Percentiles rank a stretch among this genome's conserved stretches.
Evolutionary conservation across 2,113 vertebrate species (phyloP).

Genomic region (Lynx canadensis): DNA sequence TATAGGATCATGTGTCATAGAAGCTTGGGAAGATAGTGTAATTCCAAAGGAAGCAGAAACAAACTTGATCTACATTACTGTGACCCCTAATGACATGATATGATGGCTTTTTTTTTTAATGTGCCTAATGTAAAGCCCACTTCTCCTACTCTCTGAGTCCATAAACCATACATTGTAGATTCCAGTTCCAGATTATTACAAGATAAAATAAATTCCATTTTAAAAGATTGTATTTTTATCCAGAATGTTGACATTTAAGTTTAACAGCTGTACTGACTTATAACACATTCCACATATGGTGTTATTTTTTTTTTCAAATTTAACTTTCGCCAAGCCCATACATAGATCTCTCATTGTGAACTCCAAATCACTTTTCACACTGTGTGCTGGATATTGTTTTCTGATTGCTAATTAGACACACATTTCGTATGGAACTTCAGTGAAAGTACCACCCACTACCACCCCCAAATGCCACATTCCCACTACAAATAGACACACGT

Average conservation of each 20-base stretch:
- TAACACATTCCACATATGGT: neutral
- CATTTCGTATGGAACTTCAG: neutral
- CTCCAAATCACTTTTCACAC: neutral
- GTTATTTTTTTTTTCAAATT: slow-evolving; percentile 13
- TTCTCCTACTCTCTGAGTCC: neutral
- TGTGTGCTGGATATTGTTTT: neutral
- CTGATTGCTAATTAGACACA: neutral
- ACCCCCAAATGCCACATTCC: neutral
- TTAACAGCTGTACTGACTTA: neutral
- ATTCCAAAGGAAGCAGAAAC: neutral
- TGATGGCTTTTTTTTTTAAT: neutral
- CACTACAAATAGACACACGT: neutral
- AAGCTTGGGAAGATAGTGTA: neutral
- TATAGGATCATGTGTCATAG: neutral
- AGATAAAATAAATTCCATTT: neutral
- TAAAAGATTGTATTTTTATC: neutral
- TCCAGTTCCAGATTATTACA: neutral
- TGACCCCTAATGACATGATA: neutral
- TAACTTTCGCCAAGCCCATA: neutral
- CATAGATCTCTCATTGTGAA: neutral
- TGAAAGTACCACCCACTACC: neutral
- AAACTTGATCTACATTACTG: neutral
- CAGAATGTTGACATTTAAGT: neutral
- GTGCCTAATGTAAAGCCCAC: neutral
- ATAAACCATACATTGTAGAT: neutral